Conservation (phyloP, 2,113 vertebrate species). For the Oncorhynchus tshawytscha region DNA sequence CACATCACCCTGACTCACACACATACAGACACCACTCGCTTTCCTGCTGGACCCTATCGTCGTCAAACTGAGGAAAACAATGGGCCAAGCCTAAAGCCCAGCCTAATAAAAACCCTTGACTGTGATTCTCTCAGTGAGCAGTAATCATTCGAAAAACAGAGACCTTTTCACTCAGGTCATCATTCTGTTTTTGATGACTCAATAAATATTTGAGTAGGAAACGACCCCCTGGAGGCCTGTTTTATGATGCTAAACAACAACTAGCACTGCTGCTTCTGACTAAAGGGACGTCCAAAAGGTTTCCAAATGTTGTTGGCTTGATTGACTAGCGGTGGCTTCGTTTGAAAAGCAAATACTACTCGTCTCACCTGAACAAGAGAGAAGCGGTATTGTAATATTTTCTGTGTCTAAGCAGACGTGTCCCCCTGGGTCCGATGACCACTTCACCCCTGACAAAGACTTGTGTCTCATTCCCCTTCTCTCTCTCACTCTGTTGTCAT, state of each 20-base stretch:
- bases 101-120: slow-evolving; percentile 4
- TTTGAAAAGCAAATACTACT: slow-evolving; percentile 45
- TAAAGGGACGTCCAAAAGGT: background rate
- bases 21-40: slow-evolving; percentile 21
- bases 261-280: slow-evolving; percentile 30
- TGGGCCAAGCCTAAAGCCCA: slow-evolving; percentile 9
- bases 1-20: slow-evolving; percentile 17
- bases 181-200: slow-evolving; percentile 46
- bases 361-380: slow-evolving; percentile 11
- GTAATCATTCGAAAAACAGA: slow-evolving; percentile 39
- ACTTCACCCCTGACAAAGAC: slow-evolving; percentile 30
- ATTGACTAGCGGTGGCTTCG: slow-evolving; percentile 49
- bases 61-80: slow-evolving; percentile 32
- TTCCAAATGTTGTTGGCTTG: background rate
- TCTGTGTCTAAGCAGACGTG: background rate
- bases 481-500: slow-evolving; percentile 7
- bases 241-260: slow-evolving; percentile 59
- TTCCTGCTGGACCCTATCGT: slow-evolving; percentile 29
- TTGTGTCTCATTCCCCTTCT: background rate
- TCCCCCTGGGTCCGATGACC: slow-evolving; percentile 24
- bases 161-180: slow-evolving; percentile 27
- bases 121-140: slow-evolving; percentile 14
- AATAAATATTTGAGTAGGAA: slow-evolving; percentile 59
- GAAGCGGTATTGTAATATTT: background rate
- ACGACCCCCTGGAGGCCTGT: slow-evolving; percentile 52